Percentiles rank a stretch among this genome's conserved stretches.
Evolutionary conservation across 2,797 vertebrate species (phyloP).

Genomic region (Galaxias olidus): DNA sequence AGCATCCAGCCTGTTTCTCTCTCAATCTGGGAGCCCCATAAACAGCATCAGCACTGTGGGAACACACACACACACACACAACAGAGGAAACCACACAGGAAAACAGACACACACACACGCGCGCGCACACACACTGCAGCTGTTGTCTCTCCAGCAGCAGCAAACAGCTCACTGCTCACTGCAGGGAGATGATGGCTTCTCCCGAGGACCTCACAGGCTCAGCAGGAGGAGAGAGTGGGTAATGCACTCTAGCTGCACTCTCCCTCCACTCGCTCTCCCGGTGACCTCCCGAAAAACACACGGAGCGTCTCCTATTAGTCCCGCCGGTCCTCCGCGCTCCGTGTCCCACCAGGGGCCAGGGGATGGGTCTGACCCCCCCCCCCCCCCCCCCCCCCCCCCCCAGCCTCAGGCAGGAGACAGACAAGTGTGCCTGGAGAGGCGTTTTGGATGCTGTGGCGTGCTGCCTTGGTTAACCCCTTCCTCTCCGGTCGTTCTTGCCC

Average conservation of each 20-base stretch:
- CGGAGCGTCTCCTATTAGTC: constrained; percentile 3
- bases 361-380: too few species aligned
- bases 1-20: constrained; percentile 73
- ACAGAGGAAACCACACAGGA: constrained; percentile 52
- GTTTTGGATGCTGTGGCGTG: too few species aligned
- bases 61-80: constrained; percentile 36
- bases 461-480: constrained; percentile 27
- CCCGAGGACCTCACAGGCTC: too few species aligned
- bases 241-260: constrained; percentile 33
- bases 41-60: constrained; percentile 69
- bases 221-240: constrained; percentile 34
- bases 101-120: constrained; percentile 49
- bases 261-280: constrained; percentile 31
- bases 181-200: constrained; percentile 53
- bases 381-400: neutral
- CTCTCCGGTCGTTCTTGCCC: constrained; percentile 23
- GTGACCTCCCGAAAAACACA: constrained; percentile 47
- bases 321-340: too few species aligned
- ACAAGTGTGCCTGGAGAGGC: too few species aligned
- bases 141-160: constrained; percentile 44
- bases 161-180: constrained; percentile 59
- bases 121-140: constrained; percentile 5
- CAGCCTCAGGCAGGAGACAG: too few species aligned
- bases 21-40: constrained; percentile 73
- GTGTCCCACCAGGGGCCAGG: too few species aligned